These are phyloP conservation scores for Falco peregrinus DNA, from an alignment of 2,797 vertebrate species.

Conservation along the genomic window DNA sequence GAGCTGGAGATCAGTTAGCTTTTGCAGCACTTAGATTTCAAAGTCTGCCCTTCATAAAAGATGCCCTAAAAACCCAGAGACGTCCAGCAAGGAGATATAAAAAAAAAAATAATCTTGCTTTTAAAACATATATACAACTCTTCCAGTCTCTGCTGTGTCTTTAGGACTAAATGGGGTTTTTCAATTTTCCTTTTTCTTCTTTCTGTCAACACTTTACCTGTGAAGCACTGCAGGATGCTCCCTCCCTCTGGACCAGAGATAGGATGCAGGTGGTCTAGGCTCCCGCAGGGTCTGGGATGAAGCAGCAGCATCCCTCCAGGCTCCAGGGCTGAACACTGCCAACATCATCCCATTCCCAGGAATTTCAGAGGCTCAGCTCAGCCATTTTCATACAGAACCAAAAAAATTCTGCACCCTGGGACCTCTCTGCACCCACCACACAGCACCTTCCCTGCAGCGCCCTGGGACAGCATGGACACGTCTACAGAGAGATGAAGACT, in stretches of 20 bases:
- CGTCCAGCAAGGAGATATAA: slow-evolving; percentile 3
- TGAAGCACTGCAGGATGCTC: neutral
- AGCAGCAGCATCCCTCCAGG: neutral
- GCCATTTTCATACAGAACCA: neutral
- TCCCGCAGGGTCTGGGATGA: neutral
- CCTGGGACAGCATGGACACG: accelerated
- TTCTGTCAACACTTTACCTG: neutral
- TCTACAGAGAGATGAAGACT: neutral
- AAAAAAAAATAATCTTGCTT: neutral
- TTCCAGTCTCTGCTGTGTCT: neutral
- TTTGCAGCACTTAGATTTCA: slow-evolving; percentile 48
- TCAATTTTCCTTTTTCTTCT: neutral
- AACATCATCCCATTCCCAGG: neutral
- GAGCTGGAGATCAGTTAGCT: neutral
- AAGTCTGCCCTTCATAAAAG: slow-evolving; percentile 27
- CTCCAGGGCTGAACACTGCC: neutral
- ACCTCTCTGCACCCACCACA: neutral
- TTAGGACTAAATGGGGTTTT: neutral
- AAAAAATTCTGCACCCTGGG: neutral
- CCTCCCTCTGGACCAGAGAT: neutral
- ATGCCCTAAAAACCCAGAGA: slow-evolving; percentile 29
- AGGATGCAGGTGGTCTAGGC: neutral
- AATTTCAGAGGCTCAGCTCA: neutral
- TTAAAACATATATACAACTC: slow-evolving; percentile 36
- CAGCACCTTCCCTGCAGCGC: neutral